These are phyloP conservation scores for Drosophila barbarae DNA, from an alignment of 2,888 invertebrate genomes.

Conservation along the genomic window DNA sequence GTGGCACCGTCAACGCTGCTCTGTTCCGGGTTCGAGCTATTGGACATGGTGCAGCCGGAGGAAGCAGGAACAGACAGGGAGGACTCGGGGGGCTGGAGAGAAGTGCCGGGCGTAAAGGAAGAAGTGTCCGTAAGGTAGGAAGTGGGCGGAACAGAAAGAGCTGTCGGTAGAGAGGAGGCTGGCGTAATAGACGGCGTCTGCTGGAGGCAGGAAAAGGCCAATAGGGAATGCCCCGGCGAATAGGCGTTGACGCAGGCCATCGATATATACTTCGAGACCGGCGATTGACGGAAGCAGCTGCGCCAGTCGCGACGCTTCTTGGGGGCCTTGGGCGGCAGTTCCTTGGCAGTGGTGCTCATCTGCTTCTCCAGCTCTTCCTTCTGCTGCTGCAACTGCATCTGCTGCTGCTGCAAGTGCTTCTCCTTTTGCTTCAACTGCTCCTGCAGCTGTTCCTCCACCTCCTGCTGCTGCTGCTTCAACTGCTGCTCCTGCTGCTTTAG, in stretches of 20 bases:
- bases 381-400: not conserved
- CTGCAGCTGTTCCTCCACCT: not conserved
- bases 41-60: too few species aligned
- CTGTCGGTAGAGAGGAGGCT: not conserved
- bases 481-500: not conserved
- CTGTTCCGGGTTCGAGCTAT: not conserved
- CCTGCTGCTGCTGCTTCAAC: not conserved
- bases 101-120: too few species aligned
- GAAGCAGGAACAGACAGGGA: not conserved
- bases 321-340: not conserved
- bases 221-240: not conserved
- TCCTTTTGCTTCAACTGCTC: not conserved
- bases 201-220: not conserved
- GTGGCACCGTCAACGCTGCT: slow-evolving; percentile 31
- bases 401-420: not conserved
- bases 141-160: not conserved
- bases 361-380: not conserved
- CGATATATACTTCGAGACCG: too few species aligned
- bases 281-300: not conserved
- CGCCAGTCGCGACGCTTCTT: slow-evolving; percentile 2
- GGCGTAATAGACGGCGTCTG: not conserved
- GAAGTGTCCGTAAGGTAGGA: too few species aligned
- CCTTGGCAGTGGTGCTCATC: not conserved
- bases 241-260: not conserved
- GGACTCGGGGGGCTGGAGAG: not conserved